These are phyloP conservation scores for Ancistrus triradiatus DNA, from an alignment of 2,113 vertebrate species.

Conservation along the genomic window DNA sequence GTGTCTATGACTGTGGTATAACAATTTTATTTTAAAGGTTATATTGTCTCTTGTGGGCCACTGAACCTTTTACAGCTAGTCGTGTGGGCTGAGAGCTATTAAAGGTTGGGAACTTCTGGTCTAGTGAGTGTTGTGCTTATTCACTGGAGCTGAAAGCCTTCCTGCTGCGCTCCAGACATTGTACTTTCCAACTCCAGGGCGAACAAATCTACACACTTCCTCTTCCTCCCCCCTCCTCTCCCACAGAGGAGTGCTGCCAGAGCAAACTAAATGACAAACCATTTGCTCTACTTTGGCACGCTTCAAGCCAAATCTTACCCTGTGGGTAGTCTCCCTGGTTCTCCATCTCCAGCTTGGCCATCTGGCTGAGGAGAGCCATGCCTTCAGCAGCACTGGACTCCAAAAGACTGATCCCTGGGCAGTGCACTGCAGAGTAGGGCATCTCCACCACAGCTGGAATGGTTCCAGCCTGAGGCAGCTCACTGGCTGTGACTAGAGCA, in stretches of 20 bases:
- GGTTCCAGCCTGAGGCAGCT: constrained; percentile 79
- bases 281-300: neutral
- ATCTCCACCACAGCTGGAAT: constrained; percentile 50
- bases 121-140: constrained; percentile 8
- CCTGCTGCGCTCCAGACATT: constrained; percentile 17
- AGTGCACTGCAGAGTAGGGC: constrained; percentile 34
- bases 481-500: constrained; percentile 79
- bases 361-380: constrained; percentile 90
- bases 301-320: constrained; percentile 70
- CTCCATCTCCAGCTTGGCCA: constrained; percentile 84
- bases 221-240: neutral
- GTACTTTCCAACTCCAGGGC: constrained; percentile 13
- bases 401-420: constrained; percentile 58
- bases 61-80: neutral
- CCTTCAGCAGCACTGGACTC: constrained; percentile 82
- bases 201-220: constrained; percentile 10
- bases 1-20: too few relatives aligned
- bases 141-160: constrained; percentile 22
- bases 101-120: constrained; percentile 8
- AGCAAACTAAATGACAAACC: neutral
- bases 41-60: neutral
- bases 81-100: constrained; percentile 7
- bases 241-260: neutral
- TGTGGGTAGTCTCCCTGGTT: constrained; percentile 60
- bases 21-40: too few relatives aligned